phyloP scores from a whole-genome alignment of 2,888 invertebrate species.

The Harmothoe impar region DNA sequence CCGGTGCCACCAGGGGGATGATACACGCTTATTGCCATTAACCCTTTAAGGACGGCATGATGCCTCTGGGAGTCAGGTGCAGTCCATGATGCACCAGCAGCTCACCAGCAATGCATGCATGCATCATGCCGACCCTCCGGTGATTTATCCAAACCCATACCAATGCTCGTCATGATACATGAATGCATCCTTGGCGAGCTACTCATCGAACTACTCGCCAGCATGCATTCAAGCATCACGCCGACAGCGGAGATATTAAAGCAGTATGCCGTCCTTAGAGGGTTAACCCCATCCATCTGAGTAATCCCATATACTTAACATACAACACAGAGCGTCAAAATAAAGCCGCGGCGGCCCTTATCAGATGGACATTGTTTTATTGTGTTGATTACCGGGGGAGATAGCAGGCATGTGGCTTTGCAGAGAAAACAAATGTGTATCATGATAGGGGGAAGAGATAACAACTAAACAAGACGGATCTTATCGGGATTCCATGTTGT shows the following conservation, averaged over 20 bases:
- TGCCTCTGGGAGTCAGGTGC: no score
- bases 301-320: neutral
- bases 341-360: neutral
- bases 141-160: no score
- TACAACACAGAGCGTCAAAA: neutral
- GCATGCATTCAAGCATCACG: no score
- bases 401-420: neutral
- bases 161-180: no score
- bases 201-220: no score
- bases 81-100: no score
- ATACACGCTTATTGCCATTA: neutral
- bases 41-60: neutral
- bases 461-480: neutral
- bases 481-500: neutral
- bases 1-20: neutral
- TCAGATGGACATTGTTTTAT: neutral
- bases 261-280: no score
- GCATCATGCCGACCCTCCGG: no score
- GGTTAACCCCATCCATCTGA: no score
- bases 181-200: no score
- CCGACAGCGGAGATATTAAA: no score
- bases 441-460: neutral
- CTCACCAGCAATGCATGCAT: no score
- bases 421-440: constrained; percentile 19
- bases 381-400: neutral